phyloP scores from a whole-genome alignment of 2,113 vertebrate genomes.

The Oophaga pumilio region DNA sequence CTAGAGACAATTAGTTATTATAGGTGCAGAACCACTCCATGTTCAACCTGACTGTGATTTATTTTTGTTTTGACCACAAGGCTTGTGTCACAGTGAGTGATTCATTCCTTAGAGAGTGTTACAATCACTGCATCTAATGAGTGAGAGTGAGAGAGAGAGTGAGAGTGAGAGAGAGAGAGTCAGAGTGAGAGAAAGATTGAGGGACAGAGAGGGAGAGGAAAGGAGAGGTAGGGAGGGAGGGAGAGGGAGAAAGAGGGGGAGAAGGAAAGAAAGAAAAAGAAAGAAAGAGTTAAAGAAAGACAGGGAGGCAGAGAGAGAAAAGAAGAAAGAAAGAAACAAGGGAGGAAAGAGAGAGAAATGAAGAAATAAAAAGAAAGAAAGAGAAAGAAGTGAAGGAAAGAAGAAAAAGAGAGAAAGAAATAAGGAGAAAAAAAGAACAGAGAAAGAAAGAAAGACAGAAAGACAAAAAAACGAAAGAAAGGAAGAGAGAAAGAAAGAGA shows the following conservation, averaged over 20 bases:
- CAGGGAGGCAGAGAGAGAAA: slow-evolving; percentile 5
- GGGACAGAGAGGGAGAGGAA: background rate
- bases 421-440: background rate
- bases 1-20: background rate
- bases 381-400: background rate
- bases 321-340: background rate
- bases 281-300: background rate
- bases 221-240: background rate
- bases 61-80: background rate
- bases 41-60: background rate
- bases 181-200: background rate
- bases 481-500: background rate
- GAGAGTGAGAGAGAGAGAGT: background rate
- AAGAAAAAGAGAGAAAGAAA: background rate
- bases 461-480: background rate
- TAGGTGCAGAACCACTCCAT: background rate
- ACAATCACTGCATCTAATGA: background rate
- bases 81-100: background rate
- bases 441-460: background rate
- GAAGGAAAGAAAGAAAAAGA: background rate
- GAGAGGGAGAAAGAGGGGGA: background rate
- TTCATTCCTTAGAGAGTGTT: background rate
- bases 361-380: background rate
- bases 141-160: background rate
- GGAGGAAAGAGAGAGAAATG: background rate